Conservation (phyloP, 2,888 invertebrate genomes). For the Drepanosiphum platanoidis region DNA sequence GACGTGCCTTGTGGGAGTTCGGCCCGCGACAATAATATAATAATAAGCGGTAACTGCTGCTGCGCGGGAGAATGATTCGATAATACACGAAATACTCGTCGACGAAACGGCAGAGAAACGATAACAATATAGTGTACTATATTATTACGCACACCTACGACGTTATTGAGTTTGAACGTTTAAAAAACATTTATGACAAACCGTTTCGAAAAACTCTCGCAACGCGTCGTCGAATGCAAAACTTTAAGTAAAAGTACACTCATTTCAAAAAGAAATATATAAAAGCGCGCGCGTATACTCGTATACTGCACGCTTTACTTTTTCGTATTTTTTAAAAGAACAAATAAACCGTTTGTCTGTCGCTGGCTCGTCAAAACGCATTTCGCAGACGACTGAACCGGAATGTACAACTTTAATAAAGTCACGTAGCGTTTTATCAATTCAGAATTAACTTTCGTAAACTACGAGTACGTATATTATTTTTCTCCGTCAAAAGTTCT, state of each 20-base stretch:
- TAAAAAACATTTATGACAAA: constrained; percentile 21
- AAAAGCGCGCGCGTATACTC: not conserved
- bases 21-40: too few relatives aligned
- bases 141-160: not conserved
- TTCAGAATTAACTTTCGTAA: constrained; percentile 29
- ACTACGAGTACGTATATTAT: not conserved
- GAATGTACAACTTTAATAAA: constrained; percentile 33
- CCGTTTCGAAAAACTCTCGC: not conserved
- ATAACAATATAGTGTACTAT: not conserved
- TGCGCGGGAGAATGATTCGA: too few relatives aligned
- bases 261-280: too few relatives aligned
- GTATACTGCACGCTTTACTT: not conserved
- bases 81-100: too few relatives aligned
- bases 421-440: constrained; percentile 26
- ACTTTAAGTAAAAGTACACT: not conserved
- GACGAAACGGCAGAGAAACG: too few relatives aligned
- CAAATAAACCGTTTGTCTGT: not conserved
- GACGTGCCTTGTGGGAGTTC: too few relatives aligned
- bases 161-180: not conserved
- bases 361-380: constrained; percentile 15
- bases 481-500: not conserved
- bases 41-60: too few relatives aligned
- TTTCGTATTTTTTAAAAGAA: constrained; percentile 2
- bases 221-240: not conserved
- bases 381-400: constrained; percentile 15